phyloP scores from a whole-genome alignment of 2,797 vertebrate genomes.

The Syngnathus rostellatus region DNA sequence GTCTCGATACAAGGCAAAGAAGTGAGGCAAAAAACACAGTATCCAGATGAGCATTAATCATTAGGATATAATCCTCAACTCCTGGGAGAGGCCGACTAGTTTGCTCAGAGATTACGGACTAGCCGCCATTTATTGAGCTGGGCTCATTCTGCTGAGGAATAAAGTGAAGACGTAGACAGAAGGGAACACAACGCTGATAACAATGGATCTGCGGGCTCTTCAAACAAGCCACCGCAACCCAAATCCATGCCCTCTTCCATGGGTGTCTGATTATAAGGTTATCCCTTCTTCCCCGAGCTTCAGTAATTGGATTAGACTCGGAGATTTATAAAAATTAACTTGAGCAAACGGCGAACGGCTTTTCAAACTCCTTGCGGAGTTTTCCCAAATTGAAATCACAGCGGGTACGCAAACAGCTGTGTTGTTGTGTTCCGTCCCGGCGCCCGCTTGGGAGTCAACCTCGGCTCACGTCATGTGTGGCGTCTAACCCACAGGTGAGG shows the following conservation, averaged over 20 bases:
- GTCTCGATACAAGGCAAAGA: conserved; percentile 59
- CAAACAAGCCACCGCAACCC: conserved; percentile 67
- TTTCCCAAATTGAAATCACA: conserved; percentile 58
- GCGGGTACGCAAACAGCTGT: conserved; percentile 18
- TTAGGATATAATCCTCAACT: conserved; percentile 73
- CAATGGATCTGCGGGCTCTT: conserved; percentile 70
- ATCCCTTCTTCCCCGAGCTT: conserved; percentile 70
- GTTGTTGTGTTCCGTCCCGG: conserved; percentile 25
- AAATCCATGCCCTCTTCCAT: conserved; percentile 72
- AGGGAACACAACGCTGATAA: conserved; percentile 69
- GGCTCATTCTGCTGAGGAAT: conserved; percentile 68
- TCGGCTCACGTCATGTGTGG: conserved; percentile 34
- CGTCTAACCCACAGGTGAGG: conserved; percentile 63
- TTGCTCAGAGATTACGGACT: conserved; percentile 70
- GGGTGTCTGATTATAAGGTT: conserved; percentile 75
- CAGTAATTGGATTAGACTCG: conserved; percentile 80
- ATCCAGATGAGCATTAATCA: conserved; percentile 72
- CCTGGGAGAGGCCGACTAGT: conserved; percentile 67
- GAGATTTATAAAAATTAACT: conserved; percentile 79
- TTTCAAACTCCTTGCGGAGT: conserved; percentile 56
- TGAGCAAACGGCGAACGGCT: conserved; percentile 57
- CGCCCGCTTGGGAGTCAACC: conserved; percentile 23
- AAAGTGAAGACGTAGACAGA: conserved; percentile 62
- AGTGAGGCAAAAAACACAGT: conserved; percentile 66
- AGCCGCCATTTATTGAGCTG: conserved; percentile 65